Base-by-base conservation (phyloP, 2,797 vertebrate genomes). In the Peromyscus aztecus region DNA sequence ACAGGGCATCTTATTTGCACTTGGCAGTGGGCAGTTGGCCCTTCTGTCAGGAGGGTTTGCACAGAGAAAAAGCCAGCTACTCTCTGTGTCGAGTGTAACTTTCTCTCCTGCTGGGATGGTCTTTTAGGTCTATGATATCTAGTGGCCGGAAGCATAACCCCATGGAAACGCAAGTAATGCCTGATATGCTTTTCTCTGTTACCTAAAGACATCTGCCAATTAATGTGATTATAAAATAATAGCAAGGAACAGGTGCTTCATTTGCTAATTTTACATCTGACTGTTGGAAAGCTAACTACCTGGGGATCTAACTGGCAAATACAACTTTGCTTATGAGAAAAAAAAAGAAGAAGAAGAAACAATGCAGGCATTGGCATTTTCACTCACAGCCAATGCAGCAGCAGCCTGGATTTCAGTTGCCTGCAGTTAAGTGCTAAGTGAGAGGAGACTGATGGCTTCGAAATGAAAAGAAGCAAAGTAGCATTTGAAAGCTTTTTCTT, bases 191-290 rank as follows among this genome's bases (percentile, higher is more conserved):
- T 98, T 98, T 94, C 87, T 98, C 98, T 98, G 94, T 97, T 98
- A 98, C 98, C 96, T 98, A 94, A 98, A 98, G 98, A 98, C 98
- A 98, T 98, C 98, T 98, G 97, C 97, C 98, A 98, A 98, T 98
- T 98, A 98, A 98, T 97, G 94, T 97, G 98, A 98, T 98, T 98
- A 98, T 98, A 98, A 98, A 99, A 98, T 98, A 98, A 98, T 98
- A 98, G 98, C 92, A 77, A 98, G 97, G 98, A 98, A 98, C 98
- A 99, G 98, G 98, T 98, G 98, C 98, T 99, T 98, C 96, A 97
- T 98, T 99, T 98, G 96, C 97, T 98, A 97, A 98, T 98, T 98
- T 98, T 98, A 97, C 98, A 98, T 98, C 98, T 88, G 92, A 87
- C 91, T 97, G 57, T 98, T 97, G 98, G 98, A 97, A 98, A 98